A percentile compares a stretch with the other conserved stretches of the same genome.
These are phyloP conservation scores for Phymatocera aterrima DNA, from an alignment of 2,888 invertebrate genomes.

Conservation along the genomic window DNA sequence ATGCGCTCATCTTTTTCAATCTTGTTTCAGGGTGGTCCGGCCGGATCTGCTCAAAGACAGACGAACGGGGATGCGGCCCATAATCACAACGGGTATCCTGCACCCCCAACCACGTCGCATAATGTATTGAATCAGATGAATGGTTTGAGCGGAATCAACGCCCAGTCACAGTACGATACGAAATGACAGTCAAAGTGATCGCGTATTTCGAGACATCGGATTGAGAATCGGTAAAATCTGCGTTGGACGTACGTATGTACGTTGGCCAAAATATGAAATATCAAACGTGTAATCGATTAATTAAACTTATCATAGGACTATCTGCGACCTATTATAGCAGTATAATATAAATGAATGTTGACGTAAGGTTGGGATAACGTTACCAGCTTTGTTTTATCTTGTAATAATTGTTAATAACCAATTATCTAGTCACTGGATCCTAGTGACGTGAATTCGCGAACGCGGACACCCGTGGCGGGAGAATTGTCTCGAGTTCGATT, in stretches of 20 bases:
- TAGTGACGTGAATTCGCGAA: too few relatives aligned
- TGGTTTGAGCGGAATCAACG: conserved; percentile 71
- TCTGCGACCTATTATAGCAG: too few relatives aligned
- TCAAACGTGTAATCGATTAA: conserved; percentile 8
- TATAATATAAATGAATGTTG: too few relatives aligned
- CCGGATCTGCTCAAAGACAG: conserved; percentile 66
- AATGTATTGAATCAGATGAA: conserved; percentile 70
- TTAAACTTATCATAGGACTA: background rate
- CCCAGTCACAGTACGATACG: conserved; percentile 69
- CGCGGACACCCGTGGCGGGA: too few relatives aligned
- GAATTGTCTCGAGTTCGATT: too few relatives aligned
- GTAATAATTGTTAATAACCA: too few relatives aligned
- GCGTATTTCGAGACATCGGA: background rate
- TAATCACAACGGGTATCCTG: conserved; percentile 71
- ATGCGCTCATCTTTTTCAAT: background rate
- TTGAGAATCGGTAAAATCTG: background rate
- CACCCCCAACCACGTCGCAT: conserved; percentile 67
- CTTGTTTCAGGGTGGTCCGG: conserved; percentile 64
- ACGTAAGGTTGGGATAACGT: too few relatives aligned
- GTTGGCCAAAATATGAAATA: conserved; percentile 21
- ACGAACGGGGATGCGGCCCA: conserved; percentile 68
- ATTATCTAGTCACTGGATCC: too few relatives aligned
- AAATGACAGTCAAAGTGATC: conserved; percentile 73
- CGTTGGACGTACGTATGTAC: too few relatives aligned
- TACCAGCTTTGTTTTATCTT: too few relatives aligned